Base-by-base conservation (phyloP, 1,140 invertebrate genomes). In the Phocides pigmalion region DNA sequence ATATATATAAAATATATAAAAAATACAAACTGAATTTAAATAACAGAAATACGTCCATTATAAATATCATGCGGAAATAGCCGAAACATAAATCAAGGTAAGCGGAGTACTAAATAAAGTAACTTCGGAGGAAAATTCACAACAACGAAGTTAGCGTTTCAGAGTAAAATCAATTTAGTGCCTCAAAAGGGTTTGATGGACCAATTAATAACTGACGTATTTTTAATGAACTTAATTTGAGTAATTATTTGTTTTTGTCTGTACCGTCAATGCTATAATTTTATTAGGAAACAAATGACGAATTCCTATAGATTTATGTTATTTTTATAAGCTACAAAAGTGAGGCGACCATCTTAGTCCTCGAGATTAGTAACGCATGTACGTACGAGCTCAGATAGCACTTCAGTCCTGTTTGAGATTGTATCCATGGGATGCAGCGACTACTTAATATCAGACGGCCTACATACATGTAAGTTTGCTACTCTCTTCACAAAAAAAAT, bases 141-240 rank as follows among this genome's bases (percentile, higher is more conserved):
- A 54, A 54, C 51, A 41, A 22, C 6, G 19, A 54, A 41, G 51
- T 54, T 54, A n/a, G 4, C 16, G 14, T 41, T 39, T 20, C 35
- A 32, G 3, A 20, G 51, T 15, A 41, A 54, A 54, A 54, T 54
- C 51, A 54, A 54, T 54, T 54, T 37, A 32, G 51, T 17, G 5
- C 12, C 35, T 54, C 51, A 51, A 54, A 54, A 39, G 51, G 51
- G 32, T 53, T 53, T 53, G 50, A 39, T 39, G 50, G 17, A 39
- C 32, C 28, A 39, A 53, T 53, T 53, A 39, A 8, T 39, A 39
- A 53, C 20, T 20, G 32, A 53, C 17, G 9, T 16, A 51, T 53
- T 53, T 39, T 35, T 39, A 53, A 53, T 39, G 1, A 16, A 53
- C 17, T 37, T 51, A 14, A 51, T 51, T 51, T 4, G 4, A 39